These are phyloP conservation scores for Lasioglossum villosulum DNA, from an alignment of 2,888 invertebrate genomes.

Conservation along the genomic window DNA sequence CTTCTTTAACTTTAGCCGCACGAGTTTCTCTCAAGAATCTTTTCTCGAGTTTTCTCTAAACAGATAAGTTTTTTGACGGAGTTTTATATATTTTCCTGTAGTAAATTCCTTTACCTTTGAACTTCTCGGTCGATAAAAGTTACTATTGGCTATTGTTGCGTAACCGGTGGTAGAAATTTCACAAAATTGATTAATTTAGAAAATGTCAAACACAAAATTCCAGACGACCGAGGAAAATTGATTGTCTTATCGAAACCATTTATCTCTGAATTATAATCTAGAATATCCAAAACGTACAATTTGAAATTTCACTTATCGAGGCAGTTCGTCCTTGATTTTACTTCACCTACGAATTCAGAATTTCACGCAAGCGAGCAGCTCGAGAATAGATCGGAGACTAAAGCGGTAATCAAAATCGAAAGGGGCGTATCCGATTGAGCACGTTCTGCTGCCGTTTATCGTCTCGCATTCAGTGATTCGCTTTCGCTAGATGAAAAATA, in stretches of 20 bases:
- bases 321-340: neutral
- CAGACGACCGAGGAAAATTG: neutral
- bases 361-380: slow-evolving; percentile 14
- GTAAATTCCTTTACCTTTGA: neutral
- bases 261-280: no score
- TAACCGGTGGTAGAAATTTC: neutral
- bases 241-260: no score
- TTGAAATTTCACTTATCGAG: neutral
- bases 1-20: neutral
- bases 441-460: slow-evolving; percentile 46
- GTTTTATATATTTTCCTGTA: neutral
- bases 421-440: slow-evolving; percentile 64
- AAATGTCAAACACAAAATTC: neutral
- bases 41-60: neutral
- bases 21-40: neutral
- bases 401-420: slow-evolving; percentile 41
- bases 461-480: neutral
- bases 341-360: neutral
- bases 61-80: neutral
- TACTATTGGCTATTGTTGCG: neutral
- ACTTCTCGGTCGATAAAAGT: neutral
- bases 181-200: neutral
- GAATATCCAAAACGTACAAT: no score
- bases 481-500: neutral
- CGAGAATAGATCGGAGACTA: slow-evolving; percentile 34